Evolutionary conservation across 1,140 invertebrate genomes (phyloP).

Genomic region (Lasioglossum baleicum): DNA sequence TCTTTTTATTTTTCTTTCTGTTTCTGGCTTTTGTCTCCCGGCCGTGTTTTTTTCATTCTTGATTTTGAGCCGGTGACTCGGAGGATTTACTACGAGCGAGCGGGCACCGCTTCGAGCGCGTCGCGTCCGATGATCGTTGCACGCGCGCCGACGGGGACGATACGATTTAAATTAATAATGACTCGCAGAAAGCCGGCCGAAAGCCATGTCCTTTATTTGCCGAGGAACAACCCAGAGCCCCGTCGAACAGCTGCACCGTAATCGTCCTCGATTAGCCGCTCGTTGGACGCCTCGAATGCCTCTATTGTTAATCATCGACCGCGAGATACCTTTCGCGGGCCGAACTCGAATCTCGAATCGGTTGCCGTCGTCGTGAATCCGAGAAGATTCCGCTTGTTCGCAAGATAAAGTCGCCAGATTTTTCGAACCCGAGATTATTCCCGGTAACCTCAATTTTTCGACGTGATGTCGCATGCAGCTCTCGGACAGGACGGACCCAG

Average conservation of each 20-base stretch:
- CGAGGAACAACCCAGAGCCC: too few relatives aligned
- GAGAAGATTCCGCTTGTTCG: conserved; percentile 11
- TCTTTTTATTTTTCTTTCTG: neutral
- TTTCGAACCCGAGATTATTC: conserved; percentile 4
- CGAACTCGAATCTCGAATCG: conserved; percentile 11
- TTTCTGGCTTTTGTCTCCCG: neutral
- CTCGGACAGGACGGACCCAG: conserved; percentile 62
- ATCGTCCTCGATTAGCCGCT: conserved; percentile 29
- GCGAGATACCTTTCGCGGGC: neutral
- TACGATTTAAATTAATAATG: conserved; percentile 45
- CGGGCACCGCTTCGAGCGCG: conserved; percentile 13
- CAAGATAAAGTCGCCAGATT: neutral
- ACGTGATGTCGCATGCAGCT: conserved; percentile 46
- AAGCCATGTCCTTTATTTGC: neutral
- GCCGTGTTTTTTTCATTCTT: neutral
- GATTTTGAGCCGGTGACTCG: neutral
- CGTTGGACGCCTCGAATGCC: conserved; percentile 7
- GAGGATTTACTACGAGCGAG: conserved; percentile 56
- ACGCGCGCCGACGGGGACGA: conserved; percentile 8
- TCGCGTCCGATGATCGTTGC: conserved; percentile 20
- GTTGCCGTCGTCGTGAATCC: neutral
- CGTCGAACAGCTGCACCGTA: conserved; percentile 6
- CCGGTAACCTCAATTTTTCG: conserved; percentile 24
- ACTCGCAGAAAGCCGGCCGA: conserved; percentile 18
- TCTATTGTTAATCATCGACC: neutral